Conservation (phyloP, 1,140 invertebrate genomes). For the Trialeurodes vaporariorum region DNA sequence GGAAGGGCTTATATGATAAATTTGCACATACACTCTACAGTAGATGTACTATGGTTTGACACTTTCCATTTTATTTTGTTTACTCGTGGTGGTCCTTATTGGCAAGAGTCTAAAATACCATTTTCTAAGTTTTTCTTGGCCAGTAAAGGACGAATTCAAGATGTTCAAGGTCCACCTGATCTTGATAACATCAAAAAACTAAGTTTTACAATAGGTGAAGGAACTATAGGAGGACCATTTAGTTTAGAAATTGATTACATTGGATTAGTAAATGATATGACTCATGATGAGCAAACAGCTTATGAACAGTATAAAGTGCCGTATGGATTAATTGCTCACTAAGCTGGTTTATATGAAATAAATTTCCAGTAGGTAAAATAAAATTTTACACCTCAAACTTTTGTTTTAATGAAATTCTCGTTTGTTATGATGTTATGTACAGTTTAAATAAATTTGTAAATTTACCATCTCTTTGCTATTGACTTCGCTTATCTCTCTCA, state of each 20-base stretch:
- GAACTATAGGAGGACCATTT: conserved; percentile 64
- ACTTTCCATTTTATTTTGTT: conserved; percentile 68
- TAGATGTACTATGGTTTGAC: conserved; percentile 75
- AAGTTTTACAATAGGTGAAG: conserved; percentile 70
- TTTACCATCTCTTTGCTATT: too few relatives aligned
- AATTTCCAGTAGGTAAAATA: too few relatives aligned
- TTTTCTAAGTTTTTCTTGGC: conserved; percentile 85
- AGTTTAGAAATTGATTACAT: conserved; percentile 88
- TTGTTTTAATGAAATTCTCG: too few relatives aligned
- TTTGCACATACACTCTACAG: conserved; percentile 52
- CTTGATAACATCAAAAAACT: conserved; percentile 51
- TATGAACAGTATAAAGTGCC: conserved; percentile 68
- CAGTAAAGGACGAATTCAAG: conserved; percentile 77
- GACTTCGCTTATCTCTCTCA: too few relatives aligned
- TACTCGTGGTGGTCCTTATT: conserved; percentile 92
- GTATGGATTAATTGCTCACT: background rate
- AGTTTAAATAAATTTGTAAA: too few relatives aligned
- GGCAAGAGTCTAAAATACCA: conserved; percentile 87
- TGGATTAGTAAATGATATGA: conserved; percentile 63
- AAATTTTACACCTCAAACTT: too few relatives aligned
- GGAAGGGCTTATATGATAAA: conserved; percentile 76
- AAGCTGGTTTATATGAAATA: too few relatives aligned
- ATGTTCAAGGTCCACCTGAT: conserved; percentile 53
- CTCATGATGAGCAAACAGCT: conserved; percentile 66
- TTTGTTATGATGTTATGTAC: too few relatives aligned